A percentile compares a stretch with the other conserved stretches of the same genome.
These are phyloP conservation scores for Phataginus tetradactyla DNA, from an alignment of 2,797 vertebrate species.

Conservation along the genomic window DNA sequence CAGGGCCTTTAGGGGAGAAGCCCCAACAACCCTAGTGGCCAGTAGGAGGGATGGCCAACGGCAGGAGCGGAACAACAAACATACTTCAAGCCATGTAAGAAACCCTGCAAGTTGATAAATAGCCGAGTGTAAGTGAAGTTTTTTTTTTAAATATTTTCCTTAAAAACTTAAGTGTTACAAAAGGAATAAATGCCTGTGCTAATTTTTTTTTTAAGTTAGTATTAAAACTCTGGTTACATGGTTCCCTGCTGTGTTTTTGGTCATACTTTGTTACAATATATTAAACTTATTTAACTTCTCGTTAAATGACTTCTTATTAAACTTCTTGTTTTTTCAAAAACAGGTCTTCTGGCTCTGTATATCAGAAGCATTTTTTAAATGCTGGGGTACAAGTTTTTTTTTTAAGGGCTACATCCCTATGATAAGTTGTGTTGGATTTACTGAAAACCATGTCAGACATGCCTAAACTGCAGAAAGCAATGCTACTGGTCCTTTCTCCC, in stretches of 20 bases:
- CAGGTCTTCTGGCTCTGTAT: neutral
- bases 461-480: neutral
- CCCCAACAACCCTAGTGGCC: no score
- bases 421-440: neutral
- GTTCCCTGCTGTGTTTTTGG: neutral
- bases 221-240: neutral
- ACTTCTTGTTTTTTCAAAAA: neutral
- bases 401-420: neutral
- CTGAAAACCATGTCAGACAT: neutral
- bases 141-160: neutral
- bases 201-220: neutral
- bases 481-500: neutral
- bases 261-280: neutral
- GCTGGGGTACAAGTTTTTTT: neutral
- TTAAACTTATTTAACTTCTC: no score
- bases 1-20: neutral
- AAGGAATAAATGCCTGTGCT: neutral
- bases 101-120: neutral
- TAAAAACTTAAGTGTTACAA: neutral
- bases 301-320: neutral
- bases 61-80: neutral
- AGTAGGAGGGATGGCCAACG: neutral
- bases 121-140: neutral
- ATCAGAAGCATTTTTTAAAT: conserved; percentile 27
- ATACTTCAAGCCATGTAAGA: neutral